Evolutionary conservation across 2,113 vertebrate species (phyloP).

Genomic region (Siniperca knerii): DNA sequence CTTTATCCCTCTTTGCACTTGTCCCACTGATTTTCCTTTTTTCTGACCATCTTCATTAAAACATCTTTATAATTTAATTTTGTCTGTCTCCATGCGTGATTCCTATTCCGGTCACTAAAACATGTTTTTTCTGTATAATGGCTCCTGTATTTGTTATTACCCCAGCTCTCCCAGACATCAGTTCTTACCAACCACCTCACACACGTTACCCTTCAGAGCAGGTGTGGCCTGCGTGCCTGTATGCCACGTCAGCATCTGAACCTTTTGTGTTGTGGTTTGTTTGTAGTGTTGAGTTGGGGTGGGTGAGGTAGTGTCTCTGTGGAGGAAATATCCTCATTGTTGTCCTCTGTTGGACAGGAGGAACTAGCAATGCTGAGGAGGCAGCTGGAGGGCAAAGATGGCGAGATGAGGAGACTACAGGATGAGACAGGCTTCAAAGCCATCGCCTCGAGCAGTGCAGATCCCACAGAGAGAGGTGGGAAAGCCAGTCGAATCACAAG

Average conservation of each 20-base stretch:
- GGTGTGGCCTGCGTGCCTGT: constrained; percentile 64
- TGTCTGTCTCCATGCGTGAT: constrained; percentile 24
- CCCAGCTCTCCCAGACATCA: constrained; percentile 8
- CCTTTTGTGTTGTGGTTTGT: constrained; percentile 71
- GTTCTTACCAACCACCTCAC: constrained; percentile 32
- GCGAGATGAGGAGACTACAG: constrained; percentile 89
- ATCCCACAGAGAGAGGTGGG: constrained; percentile 90
- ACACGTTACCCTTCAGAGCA: constrained; percentile 40
- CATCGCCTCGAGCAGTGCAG: constrained; percentile 79
- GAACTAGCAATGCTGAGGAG: constrained; percentile 90
- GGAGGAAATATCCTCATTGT: constrained; percentile 46
- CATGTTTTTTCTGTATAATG: constrained; percentile 11
- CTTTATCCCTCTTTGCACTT: constrained; percentile 24
- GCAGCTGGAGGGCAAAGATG: constrained; percentile 91
- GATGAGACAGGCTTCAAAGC: constrained; percentile 87
- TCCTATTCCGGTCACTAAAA: constrained; percentile 27
- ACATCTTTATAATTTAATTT: constrained; percentile 16
- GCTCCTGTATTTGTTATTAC: constrained; percentile 15
- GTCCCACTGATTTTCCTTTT: constrained; percentile 16
- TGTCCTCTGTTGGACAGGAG: constrained; percentile 85
- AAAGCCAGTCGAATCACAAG: constrained; percentile 3
- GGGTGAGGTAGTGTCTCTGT: background rate
- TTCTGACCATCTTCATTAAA: background rate
- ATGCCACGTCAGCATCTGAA: constrained; percentile 58
- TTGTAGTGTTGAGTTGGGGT: constrained; percentile 50